Conservation (phyloP, 2,888 invertebrate genomes). For the Volucella zonaria region DNA sequence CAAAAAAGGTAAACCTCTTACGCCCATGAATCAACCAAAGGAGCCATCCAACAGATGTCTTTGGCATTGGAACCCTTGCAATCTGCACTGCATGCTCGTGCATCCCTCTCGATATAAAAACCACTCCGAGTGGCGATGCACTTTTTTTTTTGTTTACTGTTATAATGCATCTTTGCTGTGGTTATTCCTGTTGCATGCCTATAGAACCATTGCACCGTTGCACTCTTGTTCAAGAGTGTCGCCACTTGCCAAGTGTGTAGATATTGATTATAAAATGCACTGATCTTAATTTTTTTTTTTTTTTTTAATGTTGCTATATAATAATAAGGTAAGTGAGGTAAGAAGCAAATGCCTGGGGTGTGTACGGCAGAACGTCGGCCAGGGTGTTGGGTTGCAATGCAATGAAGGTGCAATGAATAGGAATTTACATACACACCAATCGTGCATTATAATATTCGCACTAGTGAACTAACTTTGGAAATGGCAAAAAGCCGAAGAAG, state of each 20-base stretch:
- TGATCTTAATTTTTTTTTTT: constrained; percentile 52
- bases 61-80: constrained; percentile 33
- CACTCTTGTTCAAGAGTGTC: constrained; percentile 31
- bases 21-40: constrained; percentile 38
- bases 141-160: constrained; percentile 67
- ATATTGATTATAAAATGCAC: constrained; percentile 57
- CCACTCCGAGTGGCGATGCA: constrained; percentile 65
- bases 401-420: too few species aligned
- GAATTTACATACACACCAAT: too few species aligned
- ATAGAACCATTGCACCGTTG: constrained; percentile 19
- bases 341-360: constrained; percentile 42
- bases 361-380: constrained; percentile 23
- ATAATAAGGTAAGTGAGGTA: constrained; percentile 9
- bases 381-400: neutral
- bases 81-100: constrained; percentile 39
- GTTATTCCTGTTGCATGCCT: constrained; percentile 63
- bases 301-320: too few species aligned
- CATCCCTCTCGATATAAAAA: constrained; percentile 36
- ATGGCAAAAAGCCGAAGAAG: too few species aligned
- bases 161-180: constrained; percentile 68
- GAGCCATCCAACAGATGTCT: constrained; percentile 67
- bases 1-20: constrained; percentile 42
- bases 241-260: constrained; percentile 36
- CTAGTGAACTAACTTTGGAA: too few species aligned
- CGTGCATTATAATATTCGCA: too few species aligned